Percentiles rank a stretch among this genome's conserved stretches.
phyloP scores from a whole-genome alignment of 2,888 invertebrate species.

The Drepanosiphum platanoidis region DNA sequence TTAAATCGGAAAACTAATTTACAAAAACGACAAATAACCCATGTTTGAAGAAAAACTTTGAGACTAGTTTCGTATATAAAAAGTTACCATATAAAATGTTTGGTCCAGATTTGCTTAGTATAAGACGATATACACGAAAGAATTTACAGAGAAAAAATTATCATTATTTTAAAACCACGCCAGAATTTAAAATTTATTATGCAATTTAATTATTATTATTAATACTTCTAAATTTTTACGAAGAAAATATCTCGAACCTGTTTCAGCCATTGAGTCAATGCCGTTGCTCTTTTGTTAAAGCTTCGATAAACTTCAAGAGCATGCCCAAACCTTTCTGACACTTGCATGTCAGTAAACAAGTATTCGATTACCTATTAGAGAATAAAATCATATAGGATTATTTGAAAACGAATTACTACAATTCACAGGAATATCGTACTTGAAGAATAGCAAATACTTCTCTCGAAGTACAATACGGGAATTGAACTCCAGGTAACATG shows the following conservation, averaged over 20 bases:
- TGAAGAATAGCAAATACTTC: constrained; percentile 66
- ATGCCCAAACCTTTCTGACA: constrained; percentile 65
- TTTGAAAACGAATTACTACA: background rate
- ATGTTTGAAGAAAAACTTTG: too few species aligned
- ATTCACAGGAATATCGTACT: constrained; percentile 62
- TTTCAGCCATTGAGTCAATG: constrained; percentile 65
- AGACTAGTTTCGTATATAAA: too few species aligned
- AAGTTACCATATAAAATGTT: too few species aligned
- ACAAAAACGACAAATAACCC: too few species aligned
- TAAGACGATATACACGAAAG: too few species aligned
- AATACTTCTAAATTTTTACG: background rate
- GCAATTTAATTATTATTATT: background rate
- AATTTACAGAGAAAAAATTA: too few species aligned
- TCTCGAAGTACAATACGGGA: constrained; percentile 66
- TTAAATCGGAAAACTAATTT: too few species aligned
- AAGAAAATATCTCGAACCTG: constrained; percentile 63
- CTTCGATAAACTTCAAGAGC: constrained; percentile 65
- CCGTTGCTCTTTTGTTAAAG: constrained; percentile 65
- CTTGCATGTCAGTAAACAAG: constrained; percentile 66
- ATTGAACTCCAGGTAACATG: constrained; percentile 66
- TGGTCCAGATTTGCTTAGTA: too few species aligned
- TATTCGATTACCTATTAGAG: constrained; percentile 66
- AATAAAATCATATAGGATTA: background rate
- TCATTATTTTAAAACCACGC: too few species aligned
- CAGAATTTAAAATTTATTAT: too few species aligned